Conservation (phyloP, 2,888 invertebrate species). For the Drosophila flavopinicola region DNA sequence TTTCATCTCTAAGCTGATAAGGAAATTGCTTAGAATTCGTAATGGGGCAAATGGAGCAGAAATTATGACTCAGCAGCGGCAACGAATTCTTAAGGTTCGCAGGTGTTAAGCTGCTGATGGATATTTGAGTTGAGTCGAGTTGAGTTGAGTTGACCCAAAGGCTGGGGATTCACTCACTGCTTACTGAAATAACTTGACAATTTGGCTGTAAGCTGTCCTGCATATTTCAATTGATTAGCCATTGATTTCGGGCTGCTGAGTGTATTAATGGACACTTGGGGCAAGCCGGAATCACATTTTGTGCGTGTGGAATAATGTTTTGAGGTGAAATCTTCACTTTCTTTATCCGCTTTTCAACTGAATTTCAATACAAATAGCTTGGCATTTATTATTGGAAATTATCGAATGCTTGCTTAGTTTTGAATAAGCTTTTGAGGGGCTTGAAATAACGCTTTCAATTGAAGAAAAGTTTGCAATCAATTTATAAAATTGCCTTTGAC, state of each 20-base stretch:
- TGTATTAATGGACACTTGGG: conserved; percentile 29
- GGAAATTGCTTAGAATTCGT: conserved; percentile 74
- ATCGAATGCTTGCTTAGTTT: background rate
- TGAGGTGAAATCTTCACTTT: conserved; percentile 2
- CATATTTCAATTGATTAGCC: conserved; percentile 56
- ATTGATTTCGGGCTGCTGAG: conserved; percentile 30
- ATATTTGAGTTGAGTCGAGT: conserved; percentile 48
- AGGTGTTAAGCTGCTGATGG: conserved; percentile 71
- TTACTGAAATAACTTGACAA: conserved; percentile 63
- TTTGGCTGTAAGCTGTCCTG: conserved; percentile 30
- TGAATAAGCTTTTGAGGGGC: too few species aligned
- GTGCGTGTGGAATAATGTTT: conserved; percentile 20
- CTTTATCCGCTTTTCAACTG: conserved; percentile 13
- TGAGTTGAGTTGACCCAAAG: conserved; percentile 14
- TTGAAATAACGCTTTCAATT: too few species aligned
- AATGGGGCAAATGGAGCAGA: conserved; percentile 68
- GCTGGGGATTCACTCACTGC: conserved; percentile 24
- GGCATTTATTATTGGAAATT: background rate
- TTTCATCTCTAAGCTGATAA: conserved; percentile 76
- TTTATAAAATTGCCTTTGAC: too few species aligned
- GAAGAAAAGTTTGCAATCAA: too few species aligned
- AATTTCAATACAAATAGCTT: conserved; percentile 5
- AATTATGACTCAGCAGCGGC: conserved; percentile 41
- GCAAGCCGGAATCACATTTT: too few species aligned
- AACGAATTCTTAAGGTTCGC: conserved; percentile 18